Conservation (phyloP, 1,140 invertebrate species). For the Drosophila mayri region DNA sequence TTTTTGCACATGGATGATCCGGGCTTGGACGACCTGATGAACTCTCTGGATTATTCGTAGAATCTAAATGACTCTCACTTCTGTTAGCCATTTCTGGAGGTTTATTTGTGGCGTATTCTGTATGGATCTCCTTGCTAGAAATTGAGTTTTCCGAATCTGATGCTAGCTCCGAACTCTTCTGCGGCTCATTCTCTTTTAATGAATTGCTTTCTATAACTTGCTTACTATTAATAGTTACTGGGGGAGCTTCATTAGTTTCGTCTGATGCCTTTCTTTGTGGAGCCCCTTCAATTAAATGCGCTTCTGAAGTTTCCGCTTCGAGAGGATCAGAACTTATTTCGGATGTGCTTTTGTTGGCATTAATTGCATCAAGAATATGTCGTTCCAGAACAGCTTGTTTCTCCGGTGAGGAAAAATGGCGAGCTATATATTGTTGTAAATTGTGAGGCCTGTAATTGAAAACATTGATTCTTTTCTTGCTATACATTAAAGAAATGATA, state of each 20-base stretch:
- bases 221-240: too few species aligned
- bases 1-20: background rate
- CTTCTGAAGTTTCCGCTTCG: background rate
- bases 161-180: background rate
- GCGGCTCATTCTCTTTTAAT: background rate
- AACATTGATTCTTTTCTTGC: slow-evolving; percentile 11
- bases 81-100: background rate
- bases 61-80: background rate
- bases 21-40: too few species aligned
- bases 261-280: background rate
- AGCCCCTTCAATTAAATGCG: background rate
- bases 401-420: background rate
- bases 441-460: slow-evolving; percentile 13
- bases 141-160: background rate
- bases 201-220: background rate
- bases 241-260: background rate
- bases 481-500: background rate
- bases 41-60: background rate
- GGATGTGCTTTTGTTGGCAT: background rate
- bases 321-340: background rate
- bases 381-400: slow-evolving; percentile 9
- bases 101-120: background rate
- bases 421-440: slow-evolving; percentile 15
- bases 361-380: background rate
- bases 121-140: background rate